phyloP scores from a whole-genome alignment of 2,797 vertebrate species.

The Avahi laniger region DNA sequence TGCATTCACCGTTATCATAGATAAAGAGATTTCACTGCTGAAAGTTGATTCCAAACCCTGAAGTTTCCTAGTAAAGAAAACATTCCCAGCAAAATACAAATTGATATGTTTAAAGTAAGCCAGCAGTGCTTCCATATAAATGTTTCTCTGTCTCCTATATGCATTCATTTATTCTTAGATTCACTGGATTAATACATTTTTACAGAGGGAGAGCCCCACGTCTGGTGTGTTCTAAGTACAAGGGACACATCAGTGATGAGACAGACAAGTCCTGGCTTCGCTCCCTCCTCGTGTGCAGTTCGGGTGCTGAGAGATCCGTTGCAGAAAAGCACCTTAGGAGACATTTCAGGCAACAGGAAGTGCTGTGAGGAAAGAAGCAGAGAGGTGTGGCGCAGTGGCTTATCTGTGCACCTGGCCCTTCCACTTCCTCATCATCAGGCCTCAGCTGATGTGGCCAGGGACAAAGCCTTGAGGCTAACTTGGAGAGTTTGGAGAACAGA shows the following conservation, averaged over 20 bases:
- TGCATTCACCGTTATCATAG: neutral
- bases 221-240: neutral
- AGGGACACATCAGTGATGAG: neutral
- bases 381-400: neutral
- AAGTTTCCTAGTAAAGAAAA: conserved; percentile 25
- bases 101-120: neutral
- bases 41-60: neutral
- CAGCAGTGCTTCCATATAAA: neutral
- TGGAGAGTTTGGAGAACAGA: neutral
- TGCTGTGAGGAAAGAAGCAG: neutral
- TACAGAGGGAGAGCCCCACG: neutral
- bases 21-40: neutral
- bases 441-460: no score
- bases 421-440: no score
- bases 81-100: neutral
- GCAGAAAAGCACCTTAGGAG: neutral
- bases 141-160: neutral
- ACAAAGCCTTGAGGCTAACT: neutral
- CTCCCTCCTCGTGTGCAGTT: neutral
- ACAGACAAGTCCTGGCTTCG: no score
- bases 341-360: neutral
- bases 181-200: neutral
- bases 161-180: neutral
- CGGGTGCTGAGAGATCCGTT: neutral
- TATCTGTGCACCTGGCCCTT: neutral